A percentile compares a stretch with the other conserved stretches of the same genome.
These are phyloP conservation scores for Cyclopterus lumpus DNA, from an alignment of 2,797 vertebrate species.

Conservation along the genomic window DNA sequence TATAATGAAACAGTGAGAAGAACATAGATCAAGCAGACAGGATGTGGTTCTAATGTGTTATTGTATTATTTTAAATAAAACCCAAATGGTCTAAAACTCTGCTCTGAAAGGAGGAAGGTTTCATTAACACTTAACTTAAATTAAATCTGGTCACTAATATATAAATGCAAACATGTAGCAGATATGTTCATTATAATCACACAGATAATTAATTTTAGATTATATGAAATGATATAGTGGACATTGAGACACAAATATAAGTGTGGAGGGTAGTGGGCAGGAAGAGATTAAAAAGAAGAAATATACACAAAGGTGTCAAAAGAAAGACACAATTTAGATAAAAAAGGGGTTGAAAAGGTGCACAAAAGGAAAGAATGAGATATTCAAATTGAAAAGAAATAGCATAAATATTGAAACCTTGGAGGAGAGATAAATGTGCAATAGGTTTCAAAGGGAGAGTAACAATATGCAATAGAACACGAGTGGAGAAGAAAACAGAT, in stretches of 20 bases:
- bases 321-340: slow-evolving; percentile 3
- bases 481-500: background rate
- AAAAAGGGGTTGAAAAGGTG: background rate
- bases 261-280: background rate
- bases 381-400: slow-evolving; percentile 18
- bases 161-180: background rate
- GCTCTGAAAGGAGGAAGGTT: background rate
- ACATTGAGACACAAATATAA: slow-evolving; percentile 12
- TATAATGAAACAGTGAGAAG: background rate
- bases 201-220: slow-evolving; percentile 10
- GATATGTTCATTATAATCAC: slow-evolving; percentile 12
- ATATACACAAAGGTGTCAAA: background rate
- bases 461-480: background rate
- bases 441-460: background rate
- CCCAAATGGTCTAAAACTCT: background rate
- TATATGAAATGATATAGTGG: slow-evolving; percentile 7
- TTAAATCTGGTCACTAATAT: slow-evolving; percentile 5
- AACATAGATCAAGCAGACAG: background rate
- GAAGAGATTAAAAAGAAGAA: background rate
- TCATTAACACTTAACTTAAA: background rate
- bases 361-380: background rate
- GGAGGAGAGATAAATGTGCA: background rate
- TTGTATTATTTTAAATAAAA: slow-evolving; percentile 4
- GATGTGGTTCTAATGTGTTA: background rate
- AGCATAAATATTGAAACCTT: background rate